Base-by-base conservation (phyloP, 1,140 invertebrate genomes). In the Trichoplusia ni region DNA sequence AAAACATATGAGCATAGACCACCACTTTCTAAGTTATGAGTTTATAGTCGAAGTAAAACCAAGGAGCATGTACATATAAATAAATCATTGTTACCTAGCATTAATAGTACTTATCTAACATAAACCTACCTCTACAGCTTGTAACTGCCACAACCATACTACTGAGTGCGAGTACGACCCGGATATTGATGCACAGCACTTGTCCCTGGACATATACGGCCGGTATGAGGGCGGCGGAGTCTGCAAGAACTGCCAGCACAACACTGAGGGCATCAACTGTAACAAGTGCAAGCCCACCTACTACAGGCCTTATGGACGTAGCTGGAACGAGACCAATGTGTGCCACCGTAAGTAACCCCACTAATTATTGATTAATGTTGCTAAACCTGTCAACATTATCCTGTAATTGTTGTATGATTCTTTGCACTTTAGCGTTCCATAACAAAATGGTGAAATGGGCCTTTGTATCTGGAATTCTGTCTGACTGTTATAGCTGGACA, bases 191-290 rank as follows among this genome's bases (percentile, higher is more conserved):
- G 90, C 91, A 25, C 92, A 96, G 47, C 90, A 92, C 7, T 87
- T 94, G 6, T 99, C 98, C 6, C 81, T 99, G 40, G 98, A 99
- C 79, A 98, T 99, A 33, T 92, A 98, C 79, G 98, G 97, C 0
- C 94, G 94, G 23, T 98, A 97, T 81, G 96, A 97, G 67, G 98
- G 98, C 16, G 99, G 98, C 53, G 98, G 98, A 11, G 94, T 97
- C 27, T 99, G 98, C 81, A 91, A 95, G 76, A 97, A 99, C 72
- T 99, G 98, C 76, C 93, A 94, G 71, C 93, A 99, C 84, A 97
- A 99, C 81, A 99, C 99, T 0, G 94, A 97, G 77, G 99, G 99
- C 7, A 98, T 98, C 58, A 99, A 99, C 89, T 99, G 99, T 87
- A 95, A 99, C 77, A 94, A 97, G 67, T 99, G 99, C 84, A 94